Evolutionary conservation across 2,113 vertebrate genomes (phyloP).

Genomic region (Saimiri boliviensis): DNA sequence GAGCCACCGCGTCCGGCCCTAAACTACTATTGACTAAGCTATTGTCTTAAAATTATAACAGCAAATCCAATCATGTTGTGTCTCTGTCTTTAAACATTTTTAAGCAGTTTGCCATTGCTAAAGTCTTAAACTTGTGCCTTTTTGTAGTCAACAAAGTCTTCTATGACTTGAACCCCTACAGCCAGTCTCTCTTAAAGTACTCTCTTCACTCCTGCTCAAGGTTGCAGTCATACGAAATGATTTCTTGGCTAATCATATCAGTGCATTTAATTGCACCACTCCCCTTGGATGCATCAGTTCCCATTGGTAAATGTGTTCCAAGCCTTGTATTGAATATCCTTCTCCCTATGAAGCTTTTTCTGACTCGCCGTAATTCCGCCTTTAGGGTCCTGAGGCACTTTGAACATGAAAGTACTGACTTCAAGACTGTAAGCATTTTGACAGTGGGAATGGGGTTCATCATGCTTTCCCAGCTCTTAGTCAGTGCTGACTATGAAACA

Average conservation of each 20-base stretch:
- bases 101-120: background rate
- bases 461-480: background rate
- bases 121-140: background rate
- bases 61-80: background rate
- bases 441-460: background rate
- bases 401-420: background rate
- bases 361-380: background rate
- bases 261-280: background rate
- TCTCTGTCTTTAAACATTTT: background rate
- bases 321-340: background rate
- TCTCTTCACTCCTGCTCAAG: background rate
- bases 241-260: background rate
- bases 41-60: background rate
- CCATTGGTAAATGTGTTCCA: background rate
- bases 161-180: background rate
- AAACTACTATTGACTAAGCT: background rate
- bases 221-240: background rate
- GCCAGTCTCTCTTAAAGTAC: background rate
- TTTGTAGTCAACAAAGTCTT: background rate
- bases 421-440: background rate
- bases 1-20: too few relatives aligned
- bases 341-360: background rate
- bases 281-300: background rate
- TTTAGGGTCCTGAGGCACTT: background rate
- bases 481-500: background rate